Conservation (phyloP, 1,140 invertebrate genomes). For the Megathymus violae region DNA sequence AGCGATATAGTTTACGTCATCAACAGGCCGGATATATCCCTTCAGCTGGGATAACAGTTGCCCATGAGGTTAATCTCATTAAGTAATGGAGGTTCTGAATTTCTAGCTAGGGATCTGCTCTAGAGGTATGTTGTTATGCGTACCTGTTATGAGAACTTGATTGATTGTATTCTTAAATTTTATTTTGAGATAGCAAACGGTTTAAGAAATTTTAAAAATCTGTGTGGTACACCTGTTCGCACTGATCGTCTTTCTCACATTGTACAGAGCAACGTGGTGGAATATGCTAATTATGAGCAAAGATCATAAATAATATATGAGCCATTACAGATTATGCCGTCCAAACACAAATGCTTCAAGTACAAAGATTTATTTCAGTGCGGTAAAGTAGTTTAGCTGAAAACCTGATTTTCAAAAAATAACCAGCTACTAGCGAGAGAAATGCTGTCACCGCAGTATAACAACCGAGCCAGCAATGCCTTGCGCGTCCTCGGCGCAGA, state of each 20-base stretch:
- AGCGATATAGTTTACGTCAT: constrained; percentile 8
- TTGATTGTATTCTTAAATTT: not conserved
- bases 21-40: constrained; percentile 27
- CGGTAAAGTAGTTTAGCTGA: no score
- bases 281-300: not conserved
- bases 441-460: not conserved
- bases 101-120: not conserved
- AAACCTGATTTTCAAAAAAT: no score
- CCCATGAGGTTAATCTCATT: constrained; percentile 19
- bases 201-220: no score
- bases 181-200: no score
- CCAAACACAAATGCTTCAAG: no score
- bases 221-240: no score
- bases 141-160: constrained; percentile 1
- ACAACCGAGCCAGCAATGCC: not conserved
- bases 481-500: not conserved
- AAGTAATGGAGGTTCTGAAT: constrained; percentile 10
- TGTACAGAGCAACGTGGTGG: not conserved
- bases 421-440: no score
- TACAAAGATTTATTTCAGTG: no score
- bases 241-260: no score
- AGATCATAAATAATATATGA: no score
- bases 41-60: constrained; percentile 19
- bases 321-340: no score
- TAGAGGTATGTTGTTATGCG: not conserved